Evolutionary conservation across 2,797 vertebrate genomes (phyloP).

Genomic region (Crocidura indochinensis): DNA sequence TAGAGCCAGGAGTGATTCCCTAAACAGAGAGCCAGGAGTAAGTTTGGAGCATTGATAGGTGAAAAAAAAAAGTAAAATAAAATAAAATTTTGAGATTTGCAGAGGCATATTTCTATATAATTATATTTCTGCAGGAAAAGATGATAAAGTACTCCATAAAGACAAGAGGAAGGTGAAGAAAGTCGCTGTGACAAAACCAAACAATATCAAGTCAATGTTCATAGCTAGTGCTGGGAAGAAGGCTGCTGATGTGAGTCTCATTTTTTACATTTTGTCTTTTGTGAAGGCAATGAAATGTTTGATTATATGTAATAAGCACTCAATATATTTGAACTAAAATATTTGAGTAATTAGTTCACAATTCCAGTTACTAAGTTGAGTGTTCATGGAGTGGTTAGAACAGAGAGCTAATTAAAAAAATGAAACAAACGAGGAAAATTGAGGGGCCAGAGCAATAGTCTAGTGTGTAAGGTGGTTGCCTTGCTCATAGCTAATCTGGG

Average conservation of each 20-base stretch:
- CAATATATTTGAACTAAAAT: constrained; percentile 4
- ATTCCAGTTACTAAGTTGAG: constrained; percentile 37
- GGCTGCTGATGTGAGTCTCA: constrained; percentile 90
- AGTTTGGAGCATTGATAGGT: too few relatives aligned
- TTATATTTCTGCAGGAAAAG: constrained; percentile 90
- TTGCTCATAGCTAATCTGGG: too few relatives aligned
- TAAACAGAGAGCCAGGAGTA: too few relatives aligned
- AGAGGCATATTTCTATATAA: constrained; percentile 13
- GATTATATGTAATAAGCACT: constrained; percentile 39
- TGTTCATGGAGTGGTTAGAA: constrained; percentile 56
- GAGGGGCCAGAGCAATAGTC: too few relatives aligned
- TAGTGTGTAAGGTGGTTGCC: too few relatives aligned
- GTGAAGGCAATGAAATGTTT: constrained; percentile 69
- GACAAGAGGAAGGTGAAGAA: constrained; percentile 93
- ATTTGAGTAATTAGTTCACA: constrained; percentile 59
- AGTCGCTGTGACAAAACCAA: constrained; percentile 93
- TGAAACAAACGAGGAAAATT: constrained; percentile 11
- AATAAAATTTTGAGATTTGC: constrained; percentile 59
- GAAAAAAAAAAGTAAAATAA: too few relatives aligned
- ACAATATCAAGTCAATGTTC: constrained; percentile 98
- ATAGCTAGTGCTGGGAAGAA: constrained; percentile 97
- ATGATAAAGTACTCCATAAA: constrained; percentile 86
- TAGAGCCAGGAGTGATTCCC: too few relatives aligned
- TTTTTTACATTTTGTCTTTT: constrained; percentile 67
- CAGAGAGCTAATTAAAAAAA: neutral